A percentile compares a stretch with the other conserved stretches of the same genome.
phyloP scores from a whole-genome alignment of 2,888 invertebrate genomes.

The Ischnura elegans region DNA sequence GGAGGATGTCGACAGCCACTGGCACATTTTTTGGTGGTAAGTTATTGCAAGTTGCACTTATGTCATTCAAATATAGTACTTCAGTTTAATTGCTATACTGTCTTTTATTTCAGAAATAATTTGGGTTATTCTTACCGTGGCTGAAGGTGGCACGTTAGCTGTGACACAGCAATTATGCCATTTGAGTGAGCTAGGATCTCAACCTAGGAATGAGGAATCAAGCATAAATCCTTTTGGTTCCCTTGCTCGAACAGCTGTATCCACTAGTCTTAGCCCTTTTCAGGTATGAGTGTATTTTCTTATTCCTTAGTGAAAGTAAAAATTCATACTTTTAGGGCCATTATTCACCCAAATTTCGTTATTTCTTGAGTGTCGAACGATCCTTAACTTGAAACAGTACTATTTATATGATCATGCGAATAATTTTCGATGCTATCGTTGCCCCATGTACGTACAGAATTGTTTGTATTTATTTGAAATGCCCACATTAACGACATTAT shows the following conservation, averaged over 20 bases:
- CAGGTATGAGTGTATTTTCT: constrained; percentile 69
- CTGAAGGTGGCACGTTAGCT: constrained; percentile 89
- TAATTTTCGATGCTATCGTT: too few relatives aligned
- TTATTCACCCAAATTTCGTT: too few relatives aligned
- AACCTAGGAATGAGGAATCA: constrained; percentile 73
- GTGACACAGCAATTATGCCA: constrained; percentile 88
- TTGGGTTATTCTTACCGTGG: constrained; percentile 90
- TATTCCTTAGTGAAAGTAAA: too few relatives aligned
- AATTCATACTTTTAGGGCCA: too few relatives aligned
- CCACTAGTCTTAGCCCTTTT: constrained; percentile 76
- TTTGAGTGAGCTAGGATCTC: constrained; percentile 79
- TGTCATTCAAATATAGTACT: not conserved
- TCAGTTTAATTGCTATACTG: not conserved
- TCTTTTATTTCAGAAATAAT: constrained; percentile 85
- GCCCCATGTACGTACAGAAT: too few relatives aligned
- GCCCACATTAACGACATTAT: too few relatives aligned
- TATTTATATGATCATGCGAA: too few relatives aligned
- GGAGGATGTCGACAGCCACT: constrained; percentile 92
- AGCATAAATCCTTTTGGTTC: constrained; percentile 73
- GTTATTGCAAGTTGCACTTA: constrained; percentile 69
- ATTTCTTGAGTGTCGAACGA: too few relatives aligned
- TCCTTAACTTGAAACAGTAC: too few relatives aligned
- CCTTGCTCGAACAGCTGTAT: constrained; percentile 73
- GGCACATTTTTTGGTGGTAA: constrained; percentile 96
- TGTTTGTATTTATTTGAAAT: too few relatives aligned